Conservation (phyloP, 2,888 invertebrate species). For the Bugulina stolonifera region DNA sequence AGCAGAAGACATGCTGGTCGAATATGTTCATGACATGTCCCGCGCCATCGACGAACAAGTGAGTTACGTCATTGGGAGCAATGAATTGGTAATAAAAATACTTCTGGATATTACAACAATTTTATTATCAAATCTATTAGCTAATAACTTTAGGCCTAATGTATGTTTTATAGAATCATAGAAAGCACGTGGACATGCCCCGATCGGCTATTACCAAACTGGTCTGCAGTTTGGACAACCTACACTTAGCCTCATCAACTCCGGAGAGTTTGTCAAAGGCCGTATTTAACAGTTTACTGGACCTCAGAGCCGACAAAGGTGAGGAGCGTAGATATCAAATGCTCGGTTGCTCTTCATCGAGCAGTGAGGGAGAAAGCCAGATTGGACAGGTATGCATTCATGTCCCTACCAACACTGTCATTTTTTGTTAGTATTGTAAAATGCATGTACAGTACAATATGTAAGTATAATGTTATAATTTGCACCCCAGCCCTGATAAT, state of each 20-base stretch:
- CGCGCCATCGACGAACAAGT: neutral
- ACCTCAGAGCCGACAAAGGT: neutral
- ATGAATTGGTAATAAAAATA: no score
- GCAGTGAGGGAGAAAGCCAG: no score
- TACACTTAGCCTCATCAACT: neutral
- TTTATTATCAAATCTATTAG: no score
- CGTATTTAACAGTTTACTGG: neutral
- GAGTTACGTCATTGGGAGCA: no score
- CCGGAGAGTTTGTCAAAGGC: neutral
- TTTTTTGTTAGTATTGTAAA: neutral
- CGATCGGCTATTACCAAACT: neutral
- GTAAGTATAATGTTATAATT: neutral
- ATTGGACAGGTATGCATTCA: no score
- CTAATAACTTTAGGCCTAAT: no score
- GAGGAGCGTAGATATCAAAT: neutral
- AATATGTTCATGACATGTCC: slow-evolving; percentile 7
- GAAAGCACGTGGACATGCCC: neutral
- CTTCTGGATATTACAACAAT: no score
- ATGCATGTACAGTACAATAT: neutral
- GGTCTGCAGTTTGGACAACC: neutral
- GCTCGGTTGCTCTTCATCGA: no score
- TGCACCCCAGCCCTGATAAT: no score
- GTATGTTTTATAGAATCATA: neutral
- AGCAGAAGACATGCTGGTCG: neutral
- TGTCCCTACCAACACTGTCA: neutral